Percentiles rank a stretch among this genome's conserved stretches.
phyloP scores from a whole-genome alignment of 1,140 invertebrate species.

The Drosophila insularis region DNA sequence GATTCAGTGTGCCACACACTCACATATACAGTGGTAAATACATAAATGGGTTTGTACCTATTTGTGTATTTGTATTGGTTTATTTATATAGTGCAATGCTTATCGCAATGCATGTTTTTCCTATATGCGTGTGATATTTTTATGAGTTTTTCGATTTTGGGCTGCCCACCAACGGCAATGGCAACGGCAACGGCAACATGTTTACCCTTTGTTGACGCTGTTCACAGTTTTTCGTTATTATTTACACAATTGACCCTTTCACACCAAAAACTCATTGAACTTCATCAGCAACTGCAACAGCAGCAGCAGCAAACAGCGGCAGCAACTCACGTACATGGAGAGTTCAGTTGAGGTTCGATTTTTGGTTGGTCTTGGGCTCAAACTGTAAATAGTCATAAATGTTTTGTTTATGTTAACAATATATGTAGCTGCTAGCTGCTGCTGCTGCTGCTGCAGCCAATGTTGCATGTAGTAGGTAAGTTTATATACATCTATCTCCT shows the following conservation, averaged over 20 bases:
- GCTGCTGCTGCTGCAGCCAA: constrained; percentile 43
- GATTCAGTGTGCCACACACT: not conserved
- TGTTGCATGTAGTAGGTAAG: constrained; percentile 29
- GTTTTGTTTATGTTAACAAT: constrained; percentile 81
- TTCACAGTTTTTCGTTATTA: constrained; percentile 78
- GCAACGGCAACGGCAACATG: not conserved
- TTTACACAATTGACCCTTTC: constrained; percentile 80
- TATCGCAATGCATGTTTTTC: constrained; percentile 66
- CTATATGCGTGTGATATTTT: constrained; percentile 76
- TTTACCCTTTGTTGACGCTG: constrained; percentile 34
- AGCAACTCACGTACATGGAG: constrained; percentile 54
- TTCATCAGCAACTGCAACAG: constrained; percentile 53
- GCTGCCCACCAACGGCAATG: constrained; percentile 18
- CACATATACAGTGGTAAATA: not conserved
- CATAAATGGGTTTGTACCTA: constrained; percentile 20
- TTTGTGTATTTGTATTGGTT: constrained; percentile 47
- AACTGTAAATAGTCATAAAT: constrained; percentile 80
- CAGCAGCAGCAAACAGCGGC: constrained; percentile 9
- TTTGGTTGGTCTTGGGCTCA: constrained; percentile 54
- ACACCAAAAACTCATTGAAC: constrained; percentile 77
- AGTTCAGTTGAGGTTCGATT: constrained; percentile 33
- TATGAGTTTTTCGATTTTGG: constrained; percentile 61
- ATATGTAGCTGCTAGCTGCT: constrained; percentile 21
- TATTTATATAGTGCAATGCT: constrained; percentile 70
- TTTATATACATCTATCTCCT: not conserved